Percentiles rank a stretch among this genome's conserved stretches.
phyloP scores from a whole-genome alignment of 92 coral and sea anemone species.

The Parazoanthus darwini region DNA sequence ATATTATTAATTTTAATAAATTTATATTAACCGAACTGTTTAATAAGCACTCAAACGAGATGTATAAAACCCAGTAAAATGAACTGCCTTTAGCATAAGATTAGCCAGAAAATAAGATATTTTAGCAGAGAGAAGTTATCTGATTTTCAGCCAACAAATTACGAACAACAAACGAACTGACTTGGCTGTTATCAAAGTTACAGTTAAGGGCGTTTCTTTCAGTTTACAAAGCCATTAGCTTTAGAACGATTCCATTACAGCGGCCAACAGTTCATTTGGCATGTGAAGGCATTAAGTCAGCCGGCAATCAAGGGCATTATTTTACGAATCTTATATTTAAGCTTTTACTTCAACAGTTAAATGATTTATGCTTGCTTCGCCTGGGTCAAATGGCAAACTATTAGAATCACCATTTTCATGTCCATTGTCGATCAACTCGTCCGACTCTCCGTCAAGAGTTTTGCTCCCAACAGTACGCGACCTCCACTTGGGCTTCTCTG shows the following conservation, averaged over 20 bases:
- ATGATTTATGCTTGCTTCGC: neutral
- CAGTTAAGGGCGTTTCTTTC: neutral
- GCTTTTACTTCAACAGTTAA: neutral
- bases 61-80: neutral
- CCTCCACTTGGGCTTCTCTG: conserved; percentile 24
- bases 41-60: neutral
- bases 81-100: neutral
- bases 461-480: conserved; percentile 34
- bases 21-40: too few species aligned
- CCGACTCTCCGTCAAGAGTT: conserved; percentile 1
- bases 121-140: neutral
- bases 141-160: neutral
- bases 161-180: neutral
- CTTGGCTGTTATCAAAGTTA: neutral
- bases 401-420: conserved; percentile 41
- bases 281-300: neutral
- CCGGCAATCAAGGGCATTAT: neutral
- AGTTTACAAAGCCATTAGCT: neutral
- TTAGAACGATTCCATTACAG: neutral
- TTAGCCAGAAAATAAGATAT: neutral
- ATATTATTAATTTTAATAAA: too few species aligned
- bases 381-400: conserved; percentile 27
- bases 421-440: neutral
- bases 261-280: neutral
- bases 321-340: neutral